Base-by-base conservation (phyloP, 2,888 invertebrate species). In the Troides aeacus region DNA sequence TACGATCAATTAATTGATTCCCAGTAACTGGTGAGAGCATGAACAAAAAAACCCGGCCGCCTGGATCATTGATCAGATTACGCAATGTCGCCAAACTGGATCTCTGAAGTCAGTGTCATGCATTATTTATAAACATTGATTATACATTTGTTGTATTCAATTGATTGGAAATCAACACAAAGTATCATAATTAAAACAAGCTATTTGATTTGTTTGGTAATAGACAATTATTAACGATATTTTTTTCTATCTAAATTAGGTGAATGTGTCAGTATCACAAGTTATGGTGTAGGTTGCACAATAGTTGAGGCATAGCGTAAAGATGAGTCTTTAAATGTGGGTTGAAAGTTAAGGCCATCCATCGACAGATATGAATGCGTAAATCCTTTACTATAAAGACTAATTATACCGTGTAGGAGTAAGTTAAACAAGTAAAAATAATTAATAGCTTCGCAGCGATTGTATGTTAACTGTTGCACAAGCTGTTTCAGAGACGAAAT, bases 21-120 rank as follows among this genome's bases (percentile, higher is more conserved):
- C 80, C 78, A 82, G 81, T 86, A 30, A 81, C 77, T 78, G 81
- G 72, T 66, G 64, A 63, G 69, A 69, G 70, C 75, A 79, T 0
- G 30, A 30, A 84, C 86, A 88, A 87, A 85, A 71, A 77, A 87
- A 83, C 75, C 84, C 82, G 85, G 83, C 82, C 71, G 81, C 78
- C 85, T 81, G 86, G 86, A 89, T 87, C 89, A 90, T 87, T 91
- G 90, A 89, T 89, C 87, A 87, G 87, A 90, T 91, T 90, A 88
- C 88, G 86, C 88, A 88, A 91, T 89, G 89, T 83, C 84, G 86
- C 89, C 84, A 81, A 87, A 91, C 92, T 88, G 91, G 90, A 87
- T 88, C 81, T 80, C 79, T 76, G 78, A 81, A 84, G 84, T 84
- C 82, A 82, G 82, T 83, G 82, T 78, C 81, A 86, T 90, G 84